Evolutionary conservation across 1,140 invertebrate genomes (phyloP), one percentile per base, ranked within the genome.

Genomic region (Trichomalopsis sarcophagae): DNA sequence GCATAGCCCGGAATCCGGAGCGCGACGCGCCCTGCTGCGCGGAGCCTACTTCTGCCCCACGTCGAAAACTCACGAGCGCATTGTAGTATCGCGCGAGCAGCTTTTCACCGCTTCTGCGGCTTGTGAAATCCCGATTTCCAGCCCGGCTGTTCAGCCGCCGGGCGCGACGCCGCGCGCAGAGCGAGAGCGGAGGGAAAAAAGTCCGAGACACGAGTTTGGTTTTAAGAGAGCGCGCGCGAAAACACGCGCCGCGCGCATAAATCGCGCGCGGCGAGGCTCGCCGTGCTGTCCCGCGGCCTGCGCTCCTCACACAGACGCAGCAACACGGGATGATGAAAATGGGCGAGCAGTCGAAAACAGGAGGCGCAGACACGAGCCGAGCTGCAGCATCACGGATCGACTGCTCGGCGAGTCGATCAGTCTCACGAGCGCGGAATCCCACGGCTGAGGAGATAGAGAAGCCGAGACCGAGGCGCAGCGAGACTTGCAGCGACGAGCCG

Each of bases 381-480:
- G 62, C 17, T 17, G 2, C n/a, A 66, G 4, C n/a, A 66, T 66
- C 17, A 66, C 9, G n/a, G 13, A 11, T 1, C n/a, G 62, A 21
- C 62, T 66, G 14, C 62, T 17, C n/a, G 13, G 71, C 27, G 33
- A 74, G 71, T 71, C 71, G 71, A 74, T 74, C 71, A 74, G 71
- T 74, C 27, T 27, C 71, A 74, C 71, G 71, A 74, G 71, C 27
- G n/a, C 11, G 2, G 71, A 21, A 74, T 74, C 71, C 71, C 71
- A 74, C 71, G 71, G 71, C 44, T 21, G 74, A 11, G 33, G 17
- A 55, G 50, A 55, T 9, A 21, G 13, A 55, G 50, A 3, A 21
- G 21, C 21, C 27, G 27, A 10, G 11, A n/a, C 74, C 71, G 71
- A 33, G 71, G 10, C 7, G 71, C 33, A 17, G 10, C 33, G 11